phyloP scores from a whole-genome alignment of 2,797 vertebrate genomes.

The Poecilia gillii region DNA sequence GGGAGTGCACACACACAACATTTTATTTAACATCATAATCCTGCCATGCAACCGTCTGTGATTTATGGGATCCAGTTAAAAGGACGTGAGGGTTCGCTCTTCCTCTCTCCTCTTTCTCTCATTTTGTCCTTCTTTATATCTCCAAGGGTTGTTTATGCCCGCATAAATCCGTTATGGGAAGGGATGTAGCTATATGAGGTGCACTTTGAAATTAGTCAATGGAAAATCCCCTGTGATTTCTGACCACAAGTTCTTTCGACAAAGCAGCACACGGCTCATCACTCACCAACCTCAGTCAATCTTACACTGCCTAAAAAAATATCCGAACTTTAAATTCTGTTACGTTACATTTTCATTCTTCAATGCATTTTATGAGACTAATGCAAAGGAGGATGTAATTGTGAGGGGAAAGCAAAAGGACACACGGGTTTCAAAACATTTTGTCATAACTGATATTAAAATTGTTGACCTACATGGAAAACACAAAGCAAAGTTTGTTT shows the following conservation, averaged over 20 bases:
- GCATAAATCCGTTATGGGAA: slow-evolving; percentile 19
- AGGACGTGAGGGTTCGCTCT: slow-evolving; percentile 59
- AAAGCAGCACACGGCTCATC: slow-evolving; percentile 70
- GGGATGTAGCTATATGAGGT: slow-evolving; percentile 52
- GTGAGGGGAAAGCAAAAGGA: not conserved
- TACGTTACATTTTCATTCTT: not conserved
- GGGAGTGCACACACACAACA: slow-evolving; percentile 12
- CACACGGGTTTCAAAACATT: not conserved
- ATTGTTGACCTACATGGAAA: not conserved
- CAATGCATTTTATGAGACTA: not conserved
- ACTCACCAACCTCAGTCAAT: slow-evolving; percentile 32
- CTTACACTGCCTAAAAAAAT: not conserved
- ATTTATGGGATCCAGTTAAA: slow-evolving; percentile 78
- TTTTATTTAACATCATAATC: slow-evolving; percentile 75
- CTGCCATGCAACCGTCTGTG: slow-evolving; percentile 68
- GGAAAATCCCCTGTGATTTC: slow-evolving; percentile 61
- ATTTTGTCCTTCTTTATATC: slow-evolving; percentile 35
- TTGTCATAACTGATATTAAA: not conserved
- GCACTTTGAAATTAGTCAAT: slow-evolving; percentile 53
- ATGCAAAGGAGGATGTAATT: not conserved
- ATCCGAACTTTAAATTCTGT: not conserved
- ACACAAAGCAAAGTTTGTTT: not conserved
- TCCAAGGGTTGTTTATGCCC: slow-evolving; percentile 22
- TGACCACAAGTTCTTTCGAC: slow-evolving; percentile 63
- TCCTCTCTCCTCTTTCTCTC: slow-evolving; percentile 28